Evolutionary conservation across 2,113 vertebrate species (phyloP).

Genomic region (Cichladusa arquata): DNA sequence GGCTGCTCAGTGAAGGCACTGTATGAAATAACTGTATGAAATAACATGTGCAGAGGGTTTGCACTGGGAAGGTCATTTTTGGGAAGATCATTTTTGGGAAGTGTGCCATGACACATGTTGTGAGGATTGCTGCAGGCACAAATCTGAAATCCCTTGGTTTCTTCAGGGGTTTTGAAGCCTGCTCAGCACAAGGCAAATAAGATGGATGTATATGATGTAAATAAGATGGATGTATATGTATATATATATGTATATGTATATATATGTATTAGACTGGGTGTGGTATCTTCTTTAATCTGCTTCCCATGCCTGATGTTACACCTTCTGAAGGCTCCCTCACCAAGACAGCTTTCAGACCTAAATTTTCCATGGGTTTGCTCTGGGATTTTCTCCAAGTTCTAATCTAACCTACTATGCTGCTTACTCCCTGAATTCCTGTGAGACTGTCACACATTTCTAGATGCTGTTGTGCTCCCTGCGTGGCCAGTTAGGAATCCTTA

Average conservation of each 20-base stretch:
- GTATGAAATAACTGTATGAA: not conserved
- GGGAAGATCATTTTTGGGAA: not conserved
- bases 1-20: not conserved
- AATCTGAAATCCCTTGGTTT: not conserved
- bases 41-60: fast-evolving
- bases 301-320: fast-evolving
- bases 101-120: not conserved
- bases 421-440: not conserved
- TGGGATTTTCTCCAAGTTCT: not conserved
- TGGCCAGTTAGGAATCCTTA: not conserved
- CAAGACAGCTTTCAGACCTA: not conserved
- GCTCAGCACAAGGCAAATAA: not conserved
- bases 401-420: not conserved
- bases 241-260: too few species aligned
- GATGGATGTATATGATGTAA: too few species aligned
- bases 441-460: fast-evolving
- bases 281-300: not conserved
- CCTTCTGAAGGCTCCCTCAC: not conserved
- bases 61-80: not conserved
- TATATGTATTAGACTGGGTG: not conserved
- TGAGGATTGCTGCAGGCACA: not conserved
- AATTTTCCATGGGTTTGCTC: not conserved
- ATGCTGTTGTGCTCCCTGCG: not conserved
- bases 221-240: too few species aligned
- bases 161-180: not conserved